Conservation (phyloP, 2,888 invertebrate genomes). For the Oxytorus armatus region DNA sequence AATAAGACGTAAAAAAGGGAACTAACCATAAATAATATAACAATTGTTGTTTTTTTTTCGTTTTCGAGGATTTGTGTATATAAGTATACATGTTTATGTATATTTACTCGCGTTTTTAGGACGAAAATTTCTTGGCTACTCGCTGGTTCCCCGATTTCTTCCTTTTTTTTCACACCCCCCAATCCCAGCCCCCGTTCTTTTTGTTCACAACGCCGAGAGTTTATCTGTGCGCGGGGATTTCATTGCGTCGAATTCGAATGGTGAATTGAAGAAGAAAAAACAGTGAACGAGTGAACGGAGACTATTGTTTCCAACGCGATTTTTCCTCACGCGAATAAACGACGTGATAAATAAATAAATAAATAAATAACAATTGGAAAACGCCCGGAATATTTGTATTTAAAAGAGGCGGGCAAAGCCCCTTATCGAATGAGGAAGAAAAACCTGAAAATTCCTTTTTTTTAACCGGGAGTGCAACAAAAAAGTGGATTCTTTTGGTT, state of each 20-base stretch:
- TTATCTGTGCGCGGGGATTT: no score
- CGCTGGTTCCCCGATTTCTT: neutral
- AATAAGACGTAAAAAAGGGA: constrained; percentile 11
- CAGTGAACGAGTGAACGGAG: no score
- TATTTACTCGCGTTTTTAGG: neutral
- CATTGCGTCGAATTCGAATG: no score
- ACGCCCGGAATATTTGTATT: no score
- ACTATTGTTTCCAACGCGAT: no score
- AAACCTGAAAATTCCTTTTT: neutral
- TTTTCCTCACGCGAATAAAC: no score
- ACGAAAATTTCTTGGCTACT: neutral
- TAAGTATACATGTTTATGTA: neutral
- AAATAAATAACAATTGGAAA: no score
- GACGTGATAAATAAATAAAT: no score
- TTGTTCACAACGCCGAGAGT: neutral
- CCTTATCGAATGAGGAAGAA: neutral
- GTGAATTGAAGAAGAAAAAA: no score
- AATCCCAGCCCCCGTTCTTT: no score
- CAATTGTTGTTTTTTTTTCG: neutral
- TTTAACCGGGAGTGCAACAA: neutral
- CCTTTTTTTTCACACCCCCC: neutral
- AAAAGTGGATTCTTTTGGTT: neutral
- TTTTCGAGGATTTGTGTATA: constrained; percentile 9
- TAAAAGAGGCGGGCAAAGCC: no score
- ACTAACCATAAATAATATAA: constrained; percentile 20